Evolutionary conservation across 2,888 invertebrate genomes (phyloP).

Genomic region (Andrena haemorrhoa): DNA sequence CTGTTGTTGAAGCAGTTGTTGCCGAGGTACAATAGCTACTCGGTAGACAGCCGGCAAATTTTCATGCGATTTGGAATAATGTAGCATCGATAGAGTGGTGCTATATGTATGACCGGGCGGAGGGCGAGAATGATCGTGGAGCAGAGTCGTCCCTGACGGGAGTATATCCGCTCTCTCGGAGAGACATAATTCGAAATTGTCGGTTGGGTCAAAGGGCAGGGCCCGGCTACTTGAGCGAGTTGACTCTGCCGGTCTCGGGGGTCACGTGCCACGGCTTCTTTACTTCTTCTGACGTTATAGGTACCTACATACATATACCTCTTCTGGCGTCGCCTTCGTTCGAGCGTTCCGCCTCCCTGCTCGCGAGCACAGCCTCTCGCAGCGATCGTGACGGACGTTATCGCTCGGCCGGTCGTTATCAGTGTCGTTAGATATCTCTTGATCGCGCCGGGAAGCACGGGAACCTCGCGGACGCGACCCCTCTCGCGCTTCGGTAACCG

Average conservation of each 20-base stretch:
- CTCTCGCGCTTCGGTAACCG: conserved; percentile 1
- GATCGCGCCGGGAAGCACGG: conserved; percentile 1
- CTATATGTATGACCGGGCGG: not conserved
- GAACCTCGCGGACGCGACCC: not conserved
- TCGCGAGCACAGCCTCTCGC: conserved; percentile 15
- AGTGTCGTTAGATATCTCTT: conserved; percentile 45
- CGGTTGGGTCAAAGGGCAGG: conserved; percentile 83
- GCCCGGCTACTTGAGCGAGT: conserved; percentile 84
- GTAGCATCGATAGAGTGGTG: no score
- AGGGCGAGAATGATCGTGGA: conserved; percentile 17
- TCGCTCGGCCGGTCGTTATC: conserved; percentile 41
- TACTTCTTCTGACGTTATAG: conserved; percentile 56
- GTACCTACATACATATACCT: conserved; percentile 8
- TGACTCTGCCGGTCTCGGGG: conserved; percentile 82
- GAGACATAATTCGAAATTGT: conserved; percentile 84
- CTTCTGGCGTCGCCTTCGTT: conserved; percentile 42
- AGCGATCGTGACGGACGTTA: conserved; percentile 33
- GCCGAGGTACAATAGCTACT: no score
- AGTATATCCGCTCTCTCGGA: conserved; percentile 80
- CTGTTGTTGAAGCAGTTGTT: no score
- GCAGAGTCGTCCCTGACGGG: conserved; percentile 73
- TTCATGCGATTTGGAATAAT: no score
- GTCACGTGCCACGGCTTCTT: conserved; percentile 83
- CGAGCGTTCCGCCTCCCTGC: conserved; percentile 40
- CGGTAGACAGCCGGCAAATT: no score